These are phyloP conservation scores for Ectropis grisescens DNA, from an alignment of 1,140 invertebrate species.

Conservation along the genomic window DNA sequence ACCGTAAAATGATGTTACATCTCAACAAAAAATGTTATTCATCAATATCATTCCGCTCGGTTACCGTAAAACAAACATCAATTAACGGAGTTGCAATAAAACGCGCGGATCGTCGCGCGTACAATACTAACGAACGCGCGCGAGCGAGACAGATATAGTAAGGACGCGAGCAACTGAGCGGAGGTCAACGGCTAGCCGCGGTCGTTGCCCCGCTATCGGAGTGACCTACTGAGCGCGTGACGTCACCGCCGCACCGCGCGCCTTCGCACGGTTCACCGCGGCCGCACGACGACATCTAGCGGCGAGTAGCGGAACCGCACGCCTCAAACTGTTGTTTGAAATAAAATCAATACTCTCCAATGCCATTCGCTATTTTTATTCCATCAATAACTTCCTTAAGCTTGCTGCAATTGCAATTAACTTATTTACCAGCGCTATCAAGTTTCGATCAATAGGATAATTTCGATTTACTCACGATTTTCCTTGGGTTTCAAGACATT, in stretches of 20 bases:
- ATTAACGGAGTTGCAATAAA: constrained; percentile 20
- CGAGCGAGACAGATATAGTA: constrained; percentile 38
- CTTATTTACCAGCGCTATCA: too few relatives aligned
- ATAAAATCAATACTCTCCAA: constrained; percentile 5
- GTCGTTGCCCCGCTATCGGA: constrained; percentile 70
- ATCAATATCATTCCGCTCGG: constrained; percentile 5
- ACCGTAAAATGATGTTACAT: too few relatives aligned
- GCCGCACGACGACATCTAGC: constrained; percentile 46
- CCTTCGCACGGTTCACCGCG: constrained; percentile 27
- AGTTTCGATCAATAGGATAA: too few relatives aligned
- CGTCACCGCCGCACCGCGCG: constrained; percentile 58
- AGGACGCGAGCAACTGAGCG: constrained; percentile 58
- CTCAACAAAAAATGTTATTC: too few relatives aligned
- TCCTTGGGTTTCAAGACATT: too few relatives aligned
- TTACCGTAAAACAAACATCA: constrained; percentile 14
- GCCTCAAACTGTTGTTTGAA: constrained; percentile 5
- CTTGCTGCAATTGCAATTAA: too few relatives aligned
- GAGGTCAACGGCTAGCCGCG: constrained; percentile 72
- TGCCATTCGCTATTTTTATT: constrained; percentile 6
- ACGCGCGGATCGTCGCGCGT: constrained; percentile 31
- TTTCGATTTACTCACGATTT: too few relatives aligned
- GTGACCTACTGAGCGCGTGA: constrained; percentile 71
- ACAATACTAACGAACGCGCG: constrained; percentile 31
- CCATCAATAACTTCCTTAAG: too few relatives aligned
- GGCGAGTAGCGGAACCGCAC: constrained; percentile 32